These are phyloP conservation scores for Scylla paramamosain DNA, from an alignment of 1,140 invertebrate species.

Conservation along the genomic window DNA sequence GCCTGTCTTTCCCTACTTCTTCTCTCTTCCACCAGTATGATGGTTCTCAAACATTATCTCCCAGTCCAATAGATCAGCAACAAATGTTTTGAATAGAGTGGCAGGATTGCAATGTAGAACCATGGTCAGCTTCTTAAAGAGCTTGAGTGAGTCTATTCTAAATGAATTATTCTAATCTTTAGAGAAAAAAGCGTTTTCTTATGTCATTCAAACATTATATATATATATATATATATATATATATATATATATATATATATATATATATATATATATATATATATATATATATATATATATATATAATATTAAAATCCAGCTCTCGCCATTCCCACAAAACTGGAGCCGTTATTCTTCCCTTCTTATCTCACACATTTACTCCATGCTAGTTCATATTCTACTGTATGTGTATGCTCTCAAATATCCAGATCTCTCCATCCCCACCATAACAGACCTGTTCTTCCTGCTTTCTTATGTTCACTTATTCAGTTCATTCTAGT, in stretches of 20 bases:
- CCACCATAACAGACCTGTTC: too few species aligned
- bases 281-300: constrained; percentile 46
- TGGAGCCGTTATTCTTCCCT: too few species aligned
- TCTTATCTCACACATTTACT: too few species aligned
- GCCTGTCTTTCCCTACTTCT: background rate
- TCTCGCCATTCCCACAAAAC: too few species aligned
- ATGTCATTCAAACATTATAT: background rate
- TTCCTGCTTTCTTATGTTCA: too few species aligned
- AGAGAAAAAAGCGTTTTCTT: background rate
- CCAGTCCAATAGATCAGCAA: background rate
- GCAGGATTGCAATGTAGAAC: background rate
- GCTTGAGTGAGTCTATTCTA: background rate
- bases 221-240: background rate
- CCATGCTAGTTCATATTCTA: too few species aligned
- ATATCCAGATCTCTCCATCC: too few species aligned
- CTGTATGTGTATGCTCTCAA: too few species aligned
- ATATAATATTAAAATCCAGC: too few species aligned
- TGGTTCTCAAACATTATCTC: background rate
- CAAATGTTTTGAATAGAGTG: background rate
- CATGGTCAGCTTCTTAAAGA: background rate
- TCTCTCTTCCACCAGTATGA: background rate
- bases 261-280: constrained; percentile 38
- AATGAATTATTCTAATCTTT: background rate
- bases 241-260: constrained; percentile 47
- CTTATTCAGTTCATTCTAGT: too few species aligned